Conservation (phyloP, 53 echinoderm and acorn worm genomes). For the Crossaster papposus region DNA sequence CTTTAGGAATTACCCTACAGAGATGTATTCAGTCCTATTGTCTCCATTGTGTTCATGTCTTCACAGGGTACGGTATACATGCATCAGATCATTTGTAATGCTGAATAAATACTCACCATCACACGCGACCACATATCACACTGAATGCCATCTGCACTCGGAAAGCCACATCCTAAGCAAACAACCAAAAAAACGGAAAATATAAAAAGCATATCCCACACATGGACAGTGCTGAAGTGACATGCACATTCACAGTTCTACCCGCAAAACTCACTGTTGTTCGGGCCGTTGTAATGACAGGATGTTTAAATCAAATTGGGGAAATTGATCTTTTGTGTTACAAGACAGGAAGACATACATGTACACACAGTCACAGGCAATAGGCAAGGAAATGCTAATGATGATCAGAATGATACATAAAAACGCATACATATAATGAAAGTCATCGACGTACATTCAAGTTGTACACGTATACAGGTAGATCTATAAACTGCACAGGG, state of each 20-base stretch:
- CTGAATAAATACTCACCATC: neutral
- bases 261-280: neutral
- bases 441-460: neutral
- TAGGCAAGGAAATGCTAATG: conserved; percentile 19
- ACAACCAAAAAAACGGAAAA: neutral
- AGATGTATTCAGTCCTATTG: no score
- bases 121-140: neutral
- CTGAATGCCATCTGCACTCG: neutral
- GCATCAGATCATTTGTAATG: neutral
- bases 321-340: neutral
- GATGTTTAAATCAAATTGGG: neutral
- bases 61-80: no score
- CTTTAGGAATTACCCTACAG: no score
- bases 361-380: neutral
- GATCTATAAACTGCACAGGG: neutral
- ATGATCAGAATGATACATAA: neutral
- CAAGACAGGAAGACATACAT: neutral
- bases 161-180: neutral
- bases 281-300: neutral
- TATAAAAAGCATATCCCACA: neutral
- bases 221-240: neutral
- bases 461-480: no score
- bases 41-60: neutral
- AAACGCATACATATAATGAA: neutral
- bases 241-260: neutral